phyloP scores from a whole-genome alignment of 1,140 invertebrate genomes.

The Drosophila sturtevanti region DNA sequence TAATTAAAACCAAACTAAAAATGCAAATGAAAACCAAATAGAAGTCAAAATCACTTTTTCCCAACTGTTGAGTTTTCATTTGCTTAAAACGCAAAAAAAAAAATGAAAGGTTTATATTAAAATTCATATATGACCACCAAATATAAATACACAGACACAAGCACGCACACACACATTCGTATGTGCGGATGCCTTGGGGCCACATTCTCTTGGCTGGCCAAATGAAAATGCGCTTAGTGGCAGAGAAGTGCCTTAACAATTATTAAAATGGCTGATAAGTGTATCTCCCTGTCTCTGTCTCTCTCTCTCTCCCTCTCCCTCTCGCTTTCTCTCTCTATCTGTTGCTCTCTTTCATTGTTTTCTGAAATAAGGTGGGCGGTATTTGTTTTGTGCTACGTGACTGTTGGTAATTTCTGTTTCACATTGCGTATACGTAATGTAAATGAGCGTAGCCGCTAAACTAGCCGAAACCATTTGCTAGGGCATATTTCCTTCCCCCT shows the following conservation, averaged over 20 bases:
- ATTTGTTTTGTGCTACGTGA: constrained; percentile 54
- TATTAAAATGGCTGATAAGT: constrained; percentile 58
- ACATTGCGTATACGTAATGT: constrained; percentile 38
- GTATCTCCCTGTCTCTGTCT: not conserved
- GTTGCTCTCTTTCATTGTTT: not conserved
- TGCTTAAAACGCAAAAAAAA: not conserved
- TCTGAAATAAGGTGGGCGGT: constrained; percentile 17
- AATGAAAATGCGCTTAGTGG: constrained; percentile 28
- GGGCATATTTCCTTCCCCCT: not conserved
- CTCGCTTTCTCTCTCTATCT: not conserved
- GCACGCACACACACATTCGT: not conserved
- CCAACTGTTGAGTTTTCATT: constrained; percentile 1
- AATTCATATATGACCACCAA: constrained; percentile 5
- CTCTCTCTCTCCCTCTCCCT: not conserved
- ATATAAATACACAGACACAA: not conserved
- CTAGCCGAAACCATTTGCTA: not conserved
- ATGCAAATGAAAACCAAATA: constrained; percentile 6
- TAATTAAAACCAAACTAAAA: constrained; percentile 6
- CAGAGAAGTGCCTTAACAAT: constrained; percentile 55
- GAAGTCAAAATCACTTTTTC: not conserved
- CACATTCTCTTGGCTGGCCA: not conserved
- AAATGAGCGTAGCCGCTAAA: constrained; percentile 2
- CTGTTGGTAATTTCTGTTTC: constrained; percentile 46
- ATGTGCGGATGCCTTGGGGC: not conserved
- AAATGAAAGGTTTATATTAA: not conserved